Evolutionary conservation across 1,140 invertebrate species (phyloP).

Genomic region (Triops longicaudatus): DNA sequence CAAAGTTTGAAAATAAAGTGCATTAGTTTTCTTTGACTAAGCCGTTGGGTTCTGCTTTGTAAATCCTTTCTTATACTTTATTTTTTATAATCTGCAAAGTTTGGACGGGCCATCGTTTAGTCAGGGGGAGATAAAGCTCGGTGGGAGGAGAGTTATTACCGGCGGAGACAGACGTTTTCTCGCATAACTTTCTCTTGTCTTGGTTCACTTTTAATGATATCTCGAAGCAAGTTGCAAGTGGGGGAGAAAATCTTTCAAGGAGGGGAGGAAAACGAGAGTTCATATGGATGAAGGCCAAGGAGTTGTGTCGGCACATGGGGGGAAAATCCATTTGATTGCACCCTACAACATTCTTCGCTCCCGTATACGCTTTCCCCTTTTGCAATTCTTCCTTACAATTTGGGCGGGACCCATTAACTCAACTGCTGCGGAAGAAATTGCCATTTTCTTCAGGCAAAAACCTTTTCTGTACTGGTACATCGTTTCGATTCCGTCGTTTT

Average conservation of each 20-base stretch:
- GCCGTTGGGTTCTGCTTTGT: background rate
- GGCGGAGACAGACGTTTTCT: background rate
- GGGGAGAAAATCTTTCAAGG: background rate
- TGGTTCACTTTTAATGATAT: background rate
- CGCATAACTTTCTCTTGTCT: slow-evolving; percentile 2
- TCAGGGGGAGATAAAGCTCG: background rate
- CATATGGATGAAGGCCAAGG: slow-evolving; percentile 7
- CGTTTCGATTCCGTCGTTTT: background rate
- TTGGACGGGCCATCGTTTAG: background rate
- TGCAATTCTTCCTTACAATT: background rate
- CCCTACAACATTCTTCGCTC: slow-evolving; percentile 3
- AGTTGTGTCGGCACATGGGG: background rate
- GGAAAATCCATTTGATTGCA: slow-evolving; percentile 12
- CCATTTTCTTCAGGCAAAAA: slow-evolving; percentile 5
- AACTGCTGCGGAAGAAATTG: slow-evolving; percentile 6
- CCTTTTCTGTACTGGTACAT: background rate
- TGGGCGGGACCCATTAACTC: background rate
- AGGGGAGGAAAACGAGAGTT: background rate
- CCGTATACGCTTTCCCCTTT: background rate
- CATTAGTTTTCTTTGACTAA: background rate
- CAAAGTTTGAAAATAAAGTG: background rate
- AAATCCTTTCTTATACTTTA: background rate
- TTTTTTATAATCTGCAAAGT: background rate
- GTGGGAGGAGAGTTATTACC: background rate
- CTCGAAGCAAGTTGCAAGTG: background rate